Evolutionary conservation across 2,113 vertebrate species (phyloP), one percentile per base, ranked within the genome.

Genomic region (Acrocephalus kingi): DNA sequence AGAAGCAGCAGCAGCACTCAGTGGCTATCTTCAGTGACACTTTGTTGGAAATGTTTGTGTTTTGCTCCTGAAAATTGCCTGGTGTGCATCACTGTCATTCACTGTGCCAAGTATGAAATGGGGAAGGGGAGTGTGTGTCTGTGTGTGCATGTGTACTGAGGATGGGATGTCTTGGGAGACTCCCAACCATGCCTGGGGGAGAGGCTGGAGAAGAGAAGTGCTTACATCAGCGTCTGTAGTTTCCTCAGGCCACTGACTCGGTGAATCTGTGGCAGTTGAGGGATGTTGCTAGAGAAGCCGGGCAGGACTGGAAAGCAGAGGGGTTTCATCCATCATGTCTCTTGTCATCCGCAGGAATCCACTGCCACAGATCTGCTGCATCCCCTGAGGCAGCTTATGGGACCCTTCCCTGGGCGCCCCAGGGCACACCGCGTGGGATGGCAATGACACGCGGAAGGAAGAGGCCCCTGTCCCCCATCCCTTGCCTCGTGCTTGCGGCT

Each of bases 331-430:
- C 6, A 2, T 84, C 2, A 0, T 55, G 8, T 83, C 51, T 78
- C 43, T 83, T 96, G 73, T 94, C 35, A 37, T 80, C 52, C 1
- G 0, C 89, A 98, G 94, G 94, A 96, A 37, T 79, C 83, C 4
- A 1, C 80, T 45, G 64, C 76, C 2, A 3, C 52, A 31, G 46
- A 76, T 68, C 78, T 43, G 27, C 64, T 80, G 69, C 89, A 93
- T 84, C 84, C 75, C 63, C 82, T 74, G 63, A 17, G 16, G 77
- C 89, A 91, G 95, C 98, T 95, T 98, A 98, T 98, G 98, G 97
- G 96, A 97, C 91, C 21, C 78, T 84, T 94, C 77, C 89, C 94
- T 68, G 56, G 89, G 93, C 35, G 1, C 68, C 58, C 94, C 92
- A 89, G 93, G 88, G 81, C 80, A 52, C 94, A 84, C 71, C 3